Percentiles rank a stretch among this genome's conserved stretches.
These are phyloP conservation scores for Diorhabda sublineata DNA, from an alignment of 1,140 invertebrate genomes.

Conservation along the genomic window DNA sequence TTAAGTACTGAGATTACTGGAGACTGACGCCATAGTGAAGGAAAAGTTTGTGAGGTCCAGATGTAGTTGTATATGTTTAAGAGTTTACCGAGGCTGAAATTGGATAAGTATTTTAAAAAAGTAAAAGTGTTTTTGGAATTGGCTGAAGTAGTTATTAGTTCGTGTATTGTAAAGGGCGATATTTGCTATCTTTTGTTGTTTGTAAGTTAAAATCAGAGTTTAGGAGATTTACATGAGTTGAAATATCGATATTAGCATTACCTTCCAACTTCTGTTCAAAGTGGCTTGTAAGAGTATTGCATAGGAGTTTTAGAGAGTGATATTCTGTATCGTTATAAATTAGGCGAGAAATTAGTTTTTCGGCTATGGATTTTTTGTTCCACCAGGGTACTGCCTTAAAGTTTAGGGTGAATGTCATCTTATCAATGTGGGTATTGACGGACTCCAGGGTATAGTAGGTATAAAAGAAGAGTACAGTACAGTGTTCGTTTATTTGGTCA, in stretches of 20 bases:
- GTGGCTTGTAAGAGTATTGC: not conserved
- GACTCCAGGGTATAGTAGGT: no score
- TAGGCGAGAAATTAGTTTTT: not conserved
- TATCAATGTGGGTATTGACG: not conserved
- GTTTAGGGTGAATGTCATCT: conserved; percentile 2
- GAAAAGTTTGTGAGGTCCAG: not conserved
- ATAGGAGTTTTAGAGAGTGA: not conserved
- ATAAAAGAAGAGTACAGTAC: no score
- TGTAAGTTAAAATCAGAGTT: not conserved
- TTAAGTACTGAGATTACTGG: conserved; percentile 15
- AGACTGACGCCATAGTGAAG: conserved; percentile 11
- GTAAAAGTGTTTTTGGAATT: not conserved
- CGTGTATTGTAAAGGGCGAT: no score
- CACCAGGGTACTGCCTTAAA: conserved; percentile 6
- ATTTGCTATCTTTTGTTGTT: not conserved
- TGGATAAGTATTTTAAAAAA: no score
- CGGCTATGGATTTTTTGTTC: no score
- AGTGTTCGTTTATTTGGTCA: no score
- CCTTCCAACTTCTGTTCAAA: not conserved
- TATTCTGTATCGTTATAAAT: not conserved
- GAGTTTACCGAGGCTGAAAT: no score
- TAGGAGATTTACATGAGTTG: not conserved
- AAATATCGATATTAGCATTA: not conserved
- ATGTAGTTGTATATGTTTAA: no score
- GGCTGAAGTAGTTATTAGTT: no score